Percentiles rank a stretch among this genome's conserved stretches.
Evolutionary conservation across 1,140 invertebrate genomes (phyloP).

Genomic region (Myzus persicae): DNA sequence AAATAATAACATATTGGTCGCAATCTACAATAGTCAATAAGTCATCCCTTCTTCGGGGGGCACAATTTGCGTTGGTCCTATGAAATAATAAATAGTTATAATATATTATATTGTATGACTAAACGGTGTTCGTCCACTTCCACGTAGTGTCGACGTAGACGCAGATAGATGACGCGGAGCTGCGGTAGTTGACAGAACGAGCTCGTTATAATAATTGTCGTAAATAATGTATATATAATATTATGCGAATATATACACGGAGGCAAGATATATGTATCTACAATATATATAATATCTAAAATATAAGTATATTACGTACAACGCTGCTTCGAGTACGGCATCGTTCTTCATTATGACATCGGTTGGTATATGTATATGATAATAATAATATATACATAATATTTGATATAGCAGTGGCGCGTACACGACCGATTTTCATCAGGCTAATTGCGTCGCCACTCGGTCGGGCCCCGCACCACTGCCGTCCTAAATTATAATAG

Average conservation of each 20-base stretch:
- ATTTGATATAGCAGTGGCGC: background rate
- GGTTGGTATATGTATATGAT: background rate
- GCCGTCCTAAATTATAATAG: no score
- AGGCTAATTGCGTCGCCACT: conserved; percentile 45
- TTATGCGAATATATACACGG: background rate
- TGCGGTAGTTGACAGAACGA: background rate
- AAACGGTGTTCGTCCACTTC: background rate
- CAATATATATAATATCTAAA: background rate
- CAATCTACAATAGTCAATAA: no score
- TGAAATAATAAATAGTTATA: background rate
- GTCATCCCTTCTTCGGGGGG: no score
- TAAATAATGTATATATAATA: background rate
- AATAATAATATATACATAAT: background rate
- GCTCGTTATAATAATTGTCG: background rate
- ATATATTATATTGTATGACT: background rate
- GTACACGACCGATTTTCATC: conserved; percentile 26
- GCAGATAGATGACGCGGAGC: background rate
- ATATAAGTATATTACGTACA: background rate
- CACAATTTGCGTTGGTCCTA: no score
- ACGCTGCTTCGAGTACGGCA: background rate
- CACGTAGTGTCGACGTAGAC: background rate
- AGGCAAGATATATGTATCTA: background rate
- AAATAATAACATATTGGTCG: no score
- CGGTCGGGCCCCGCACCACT: background rate
- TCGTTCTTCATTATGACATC: conserved; percentile 55